A percentile compares a stretch with the other conserved stretches of the same genome.
phyloP scores from a whole-genome alignment of 2,888 invertebrate genomes.

The Drosophila phalerata region DNA sequence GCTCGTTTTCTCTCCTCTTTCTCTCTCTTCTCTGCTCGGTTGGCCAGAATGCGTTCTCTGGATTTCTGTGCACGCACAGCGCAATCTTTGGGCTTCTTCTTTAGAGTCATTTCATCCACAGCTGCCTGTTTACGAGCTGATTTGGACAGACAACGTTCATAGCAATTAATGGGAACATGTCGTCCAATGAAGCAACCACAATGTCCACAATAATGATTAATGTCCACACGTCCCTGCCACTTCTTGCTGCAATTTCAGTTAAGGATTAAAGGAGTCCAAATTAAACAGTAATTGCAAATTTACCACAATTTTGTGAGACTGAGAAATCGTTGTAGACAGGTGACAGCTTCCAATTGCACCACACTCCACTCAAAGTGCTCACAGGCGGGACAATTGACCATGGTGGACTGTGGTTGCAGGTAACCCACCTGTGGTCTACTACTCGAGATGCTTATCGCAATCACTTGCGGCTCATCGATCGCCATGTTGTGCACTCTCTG shows the following conservation, averaged over 20 bases:
- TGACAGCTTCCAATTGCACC: conserved; percentile 78
- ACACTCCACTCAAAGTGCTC: conserved; percentile 73
- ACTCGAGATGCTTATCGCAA: conserved; percentile 55
- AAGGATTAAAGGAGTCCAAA: background rate
- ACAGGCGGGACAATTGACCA: conserved; percentile 81
- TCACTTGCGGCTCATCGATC: conserved; percentile 60
- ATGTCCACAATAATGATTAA: conserved; percentile 83
- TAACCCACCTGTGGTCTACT: conserved; percentile 71
- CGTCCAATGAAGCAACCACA: conserved; percentile 84
- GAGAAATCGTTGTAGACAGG: conserved; percentile 75
- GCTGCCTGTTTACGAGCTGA: conserved; percentile 74
- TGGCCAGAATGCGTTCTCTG: conserved; percentile 58
- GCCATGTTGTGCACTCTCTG: conserved; percentile 57
- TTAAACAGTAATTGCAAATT: background rate
- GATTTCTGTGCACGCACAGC: conserved; percentile 72
- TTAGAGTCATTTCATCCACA: conserved; percentile 70
- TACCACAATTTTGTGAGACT: conserved; percentile 71
- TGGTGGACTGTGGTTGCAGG: conserved; percentile 71
- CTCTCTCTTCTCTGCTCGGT: conserved; percentile 53
- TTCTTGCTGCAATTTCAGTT: conserved; percentile 63
- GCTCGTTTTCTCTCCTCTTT: conserved; percentile 35
- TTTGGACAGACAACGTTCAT: conserved; percentile 74
- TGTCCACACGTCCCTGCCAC: conserved; percentile 76
- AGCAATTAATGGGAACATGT: conserved; percentile 64
- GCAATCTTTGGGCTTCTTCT: conserved; percentile 74